Conservation (phyloP, 2,113 vertebrate species). For the Urocitellus parryii region DNA sequence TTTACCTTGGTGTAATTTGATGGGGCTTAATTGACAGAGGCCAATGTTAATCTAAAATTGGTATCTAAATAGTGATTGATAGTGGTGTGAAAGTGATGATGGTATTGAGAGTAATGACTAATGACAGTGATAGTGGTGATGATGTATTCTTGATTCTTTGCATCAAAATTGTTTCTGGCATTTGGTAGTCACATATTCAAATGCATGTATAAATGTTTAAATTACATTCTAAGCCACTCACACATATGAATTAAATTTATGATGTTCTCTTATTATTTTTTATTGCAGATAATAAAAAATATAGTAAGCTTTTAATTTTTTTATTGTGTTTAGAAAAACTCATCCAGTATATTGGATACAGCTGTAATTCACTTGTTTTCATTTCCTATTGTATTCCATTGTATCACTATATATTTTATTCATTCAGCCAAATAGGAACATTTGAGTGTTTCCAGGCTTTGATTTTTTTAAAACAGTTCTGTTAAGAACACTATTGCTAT, state of each 20-base stretch:
- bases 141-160: constrained; percentile 33
- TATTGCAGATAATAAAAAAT: too few species aligned
- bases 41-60: too few species aligned
- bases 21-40: too few species aligned
- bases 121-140: not conserved
- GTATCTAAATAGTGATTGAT: not conserved
- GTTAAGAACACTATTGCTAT: not conserved
- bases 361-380: constrained; percentile 28
- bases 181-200: too few species aligned
- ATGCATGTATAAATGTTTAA: too few species aligned
- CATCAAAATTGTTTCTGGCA: constrained; percentile 7
- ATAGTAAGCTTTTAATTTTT: too few species aligned
- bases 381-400: constrained; percentile 15
- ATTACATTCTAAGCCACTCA: too few species aligned
- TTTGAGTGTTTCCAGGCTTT: not conserved
- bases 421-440: not conserved
- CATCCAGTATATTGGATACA: not conserved
- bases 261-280: too few species aligned
- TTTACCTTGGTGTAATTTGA: not conserved
- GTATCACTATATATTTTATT: constrained; percentile 15
- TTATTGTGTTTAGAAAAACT: not conserved
- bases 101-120: not conserved
- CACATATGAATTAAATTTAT: too few species aligned
- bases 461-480: not conserved
- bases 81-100: not conserved